Conservation (phyloP, 2,888 invertebrate genomes). For the Pherbina coryleti region DNA sequence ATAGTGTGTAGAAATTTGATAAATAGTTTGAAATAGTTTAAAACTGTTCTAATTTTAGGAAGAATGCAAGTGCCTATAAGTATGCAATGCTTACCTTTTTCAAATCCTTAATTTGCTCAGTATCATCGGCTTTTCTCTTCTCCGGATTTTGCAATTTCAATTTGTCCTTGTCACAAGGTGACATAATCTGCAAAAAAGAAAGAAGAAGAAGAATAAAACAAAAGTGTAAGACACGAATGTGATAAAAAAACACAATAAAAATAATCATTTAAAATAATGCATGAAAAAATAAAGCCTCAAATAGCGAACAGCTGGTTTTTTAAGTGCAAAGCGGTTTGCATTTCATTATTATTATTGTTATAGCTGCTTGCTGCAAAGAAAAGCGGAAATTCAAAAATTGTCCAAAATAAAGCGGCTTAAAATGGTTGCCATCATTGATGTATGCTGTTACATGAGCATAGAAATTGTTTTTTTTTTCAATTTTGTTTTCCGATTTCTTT, state of each 20-base stretch:
- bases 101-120: constrained; percentile 84
- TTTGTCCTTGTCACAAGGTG: constrained; percentile 75
- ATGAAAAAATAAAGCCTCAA: neutral
- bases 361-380: too few species aligned
- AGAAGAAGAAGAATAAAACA: constrained; percentile 19
- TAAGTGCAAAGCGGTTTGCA: too few species aligned
- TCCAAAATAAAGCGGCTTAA: too few species aligned
- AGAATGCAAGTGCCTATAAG: neutral
- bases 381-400: too few species aligned
- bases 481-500: neutral
- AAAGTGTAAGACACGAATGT: constrained; percentile 29
- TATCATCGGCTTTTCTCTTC: constrained; percentile 86
- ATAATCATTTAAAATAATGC: neutral
- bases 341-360: too few species aligned
- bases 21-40: too few species aligned
- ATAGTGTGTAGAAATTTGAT: too few species aligned
- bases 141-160: constrained; percentile 78
- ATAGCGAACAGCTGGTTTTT: neutral
- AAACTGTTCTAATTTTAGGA: too few species aligned
- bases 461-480: neutral
- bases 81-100: constrained; percentile 80
- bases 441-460: too few species aligned
- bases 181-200: constrained; percentile 70
- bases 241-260: neutral
- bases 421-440: too few species aligned